A percentile compares a stretch with the other conserved stretches of the same genome.
Evolutionary conservation across 1,140 invertebrate species (phyloP).

Genomic region (Achatina immaculata): DNA sequence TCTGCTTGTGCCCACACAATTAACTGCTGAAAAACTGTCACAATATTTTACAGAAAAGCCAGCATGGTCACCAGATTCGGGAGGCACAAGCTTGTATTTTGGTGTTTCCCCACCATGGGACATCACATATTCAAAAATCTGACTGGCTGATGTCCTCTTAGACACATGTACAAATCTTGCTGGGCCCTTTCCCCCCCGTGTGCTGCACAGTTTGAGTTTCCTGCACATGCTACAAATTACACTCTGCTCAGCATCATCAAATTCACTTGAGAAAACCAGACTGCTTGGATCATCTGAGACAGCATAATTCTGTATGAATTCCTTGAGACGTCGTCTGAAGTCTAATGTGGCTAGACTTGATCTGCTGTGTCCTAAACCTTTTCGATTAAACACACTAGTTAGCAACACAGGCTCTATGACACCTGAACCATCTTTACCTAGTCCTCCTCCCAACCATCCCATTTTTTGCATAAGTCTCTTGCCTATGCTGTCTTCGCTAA

Average conservation of each 20-base stretch:
- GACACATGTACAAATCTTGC: slow-evolving; percentile 72
- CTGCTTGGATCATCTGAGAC: slow-evolving; percentile 44
- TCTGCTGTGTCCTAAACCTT: slow-evolving; percentile 59
- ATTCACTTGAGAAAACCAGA: slow-evolving; percentile 75
- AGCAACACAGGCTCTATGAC: slow-evolving; percentile 76
- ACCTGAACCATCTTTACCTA: slow-evolving; percentile 78
- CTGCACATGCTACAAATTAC: slow-evolving; percentile 74
- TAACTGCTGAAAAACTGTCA: too few relatives aligned
- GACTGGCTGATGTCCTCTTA: slow-evolving; percentile 67
- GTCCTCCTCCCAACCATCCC: slow-evolving; percentile 84
- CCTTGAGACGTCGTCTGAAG: too few relatives aligned
- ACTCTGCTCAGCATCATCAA: slow-evolving; percentile 80
- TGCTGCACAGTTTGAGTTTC: slow-evolving; percentile 73
- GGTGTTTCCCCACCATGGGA: slow-evolving; percentile 63
- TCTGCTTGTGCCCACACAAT: too few relatives aligned
- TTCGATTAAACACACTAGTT: slow-evolving; percentile 52
- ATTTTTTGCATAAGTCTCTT: slow-evolving; percentile 82
- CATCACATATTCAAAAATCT: slow-evolving; percentile 67
- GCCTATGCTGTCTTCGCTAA: slow-evolving; percentile 74
- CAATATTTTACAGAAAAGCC: too few relatives aligned
- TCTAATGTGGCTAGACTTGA: too few relatives aligned
- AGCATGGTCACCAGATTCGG: too few relatives aligned
- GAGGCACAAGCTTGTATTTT: slow-evolving; percentile 70
- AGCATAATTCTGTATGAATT: too few relatives aligned
- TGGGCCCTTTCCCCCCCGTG: slow-evolving; percentile 74